phyloP scores from a whole-genome alignment of 1,140 invertebrate genomes.

The Ceratosolen fusciceps region DNA sequence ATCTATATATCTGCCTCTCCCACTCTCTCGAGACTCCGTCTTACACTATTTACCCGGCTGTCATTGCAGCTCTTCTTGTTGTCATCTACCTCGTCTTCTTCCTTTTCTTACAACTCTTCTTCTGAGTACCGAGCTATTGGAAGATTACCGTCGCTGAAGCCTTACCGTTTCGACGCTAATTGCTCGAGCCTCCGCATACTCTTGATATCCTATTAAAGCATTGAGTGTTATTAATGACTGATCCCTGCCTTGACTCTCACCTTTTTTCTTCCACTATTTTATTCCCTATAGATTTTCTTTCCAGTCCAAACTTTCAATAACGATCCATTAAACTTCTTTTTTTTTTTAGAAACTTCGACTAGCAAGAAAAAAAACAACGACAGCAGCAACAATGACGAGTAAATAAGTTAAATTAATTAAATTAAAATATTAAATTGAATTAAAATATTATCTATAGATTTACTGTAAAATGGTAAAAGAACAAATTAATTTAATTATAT shows the following conservation, averaged over 20 bases:
- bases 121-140: neutral
- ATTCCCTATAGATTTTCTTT: neutral
- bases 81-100: neutral
- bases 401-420: too few species aligned
- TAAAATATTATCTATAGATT: too few species aligned
- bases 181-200: neutral
- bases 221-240: constrained; percentile 43
- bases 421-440: too few species aligned
- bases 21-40: neutral
- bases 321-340: constrained; percentile 11
- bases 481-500: too few species aligned
- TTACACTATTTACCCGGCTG: neutral
- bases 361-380: too few species aligned
- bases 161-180: constrained; percentile 32
- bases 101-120: neutral
- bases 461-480: too few species aligned
- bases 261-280: neutral
- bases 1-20: neutral
- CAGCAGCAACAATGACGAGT: too few species aligned
- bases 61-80: neutral
- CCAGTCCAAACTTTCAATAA: neutral
- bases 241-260: neutral
- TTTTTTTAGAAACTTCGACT: neutral
- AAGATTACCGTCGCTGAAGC: neutral
- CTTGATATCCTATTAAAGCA: constrained; percentile 34